A percentile compares a stretch with the other conserved stretches of the same genome.
Evolutionary conservation across 1,140 invertebrate species (phyloP).

Genomic region (Ephestia elutella): DNA sequence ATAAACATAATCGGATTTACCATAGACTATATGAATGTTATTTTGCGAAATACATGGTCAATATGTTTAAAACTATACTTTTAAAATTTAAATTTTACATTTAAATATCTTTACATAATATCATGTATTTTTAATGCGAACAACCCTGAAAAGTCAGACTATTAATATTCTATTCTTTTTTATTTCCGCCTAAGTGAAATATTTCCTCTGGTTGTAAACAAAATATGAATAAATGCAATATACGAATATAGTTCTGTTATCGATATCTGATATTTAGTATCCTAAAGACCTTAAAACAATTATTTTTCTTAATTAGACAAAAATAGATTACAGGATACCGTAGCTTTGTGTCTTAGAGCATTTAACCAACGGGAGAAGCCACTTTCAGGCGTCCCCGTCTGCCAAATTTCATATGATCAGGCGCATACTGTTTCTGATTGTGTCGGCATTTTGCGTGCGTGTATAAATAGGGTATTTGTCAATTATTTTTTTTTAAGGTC

Average conservation of each 20-base stretch:
- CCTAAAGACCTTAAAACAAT: background rate
- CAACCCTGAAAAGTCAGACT: constrained; percentile 41
- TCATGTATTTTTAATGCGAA: constrained; percentile 23
- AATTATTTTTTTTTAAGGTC: too few species aligned
- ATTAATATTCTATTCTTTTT: constrained; percentile 28
- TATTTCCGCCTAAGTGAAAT: constrained; percentile 17
- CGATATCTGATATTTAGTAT: background rate
- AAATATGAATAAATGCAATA: constrained; percentile 7
- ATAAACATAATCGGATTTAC: too few species aligned
- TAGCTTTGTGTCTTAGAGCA: too few species aligned
- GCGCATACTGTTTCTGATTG: too few species aligned
- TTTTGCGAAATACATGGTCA: background rate
- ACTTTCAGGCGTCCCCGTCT: too few species aligned
- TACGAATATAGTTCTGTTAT: background rate
- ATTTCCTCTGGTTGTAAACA: constrained; percentile 9
- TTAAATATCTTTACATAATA: constrained; percentile 7
- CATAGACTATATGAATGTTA: background rate
- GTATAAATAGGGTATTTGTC: too few species aligned
- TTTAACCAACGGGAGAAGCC: too few species aligned
- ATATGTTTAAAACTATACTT: constrained; percentile 10
- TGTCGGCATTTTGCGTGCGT: too few species aligned
- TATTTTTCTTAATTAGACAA: constrained; percentile 12
- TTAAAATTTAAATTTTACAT: background rate
- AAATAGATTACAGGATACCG: constrained; percentile 14
- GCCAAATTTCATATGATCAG: too few species aligned